Conservation (phyloP, 2,113 vertebrate species). For the Ptyas mucosa region DNA sequence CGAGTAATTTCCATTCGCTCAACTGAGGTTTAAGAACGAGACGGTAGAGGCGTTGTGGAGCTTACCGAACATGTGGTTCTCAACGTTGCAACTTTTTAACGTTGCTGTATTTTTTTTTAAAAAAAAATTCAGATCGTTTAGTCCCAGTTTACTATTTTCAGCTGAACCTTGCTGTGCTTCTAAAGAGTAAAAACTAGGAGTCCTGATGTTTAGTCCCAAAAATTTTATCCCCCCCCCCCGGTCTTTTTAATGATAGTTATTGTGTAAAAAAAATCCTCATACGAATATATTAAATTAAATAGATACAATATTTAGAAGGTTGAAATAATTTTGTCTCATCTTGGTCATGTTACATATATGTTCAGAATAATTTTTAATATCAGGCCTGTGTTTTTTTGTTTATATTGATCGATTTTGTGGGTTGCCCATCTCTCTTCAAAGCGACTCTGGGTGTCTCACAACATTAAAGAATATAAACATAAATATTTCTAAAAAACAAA, state of each 20-base stretch:
- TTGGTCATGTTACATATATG: background rate
- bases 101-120: background rate
- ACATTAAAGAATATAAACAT: background rate
- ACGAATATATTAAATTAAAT: background rate
- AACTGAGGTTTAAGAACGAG: background rate
- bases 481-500: background rate
- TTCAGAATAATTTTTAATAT: background rate
- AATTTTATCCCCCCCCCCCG: accelerated
- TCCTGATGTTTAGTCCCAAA: background rate
- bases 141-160: background rate
- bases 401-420: background rate
- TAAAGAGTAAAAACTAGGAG: background rate
- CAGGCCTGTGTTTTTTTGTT: background rate
- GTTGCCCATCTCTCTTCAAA: background rate
- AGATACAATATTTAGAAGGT: background rate
- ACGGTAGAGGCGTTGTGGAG: background rate
- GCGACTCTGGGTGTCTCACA: background rate
- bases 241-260: background rate
- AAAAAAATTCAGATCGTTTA: background rate
- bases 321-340: background rate
- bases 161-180: background rate
- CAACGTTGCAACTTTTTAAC: background rate
- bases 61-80: background rate
- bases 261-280: background rate
- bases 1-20: background rate